These are phyloP conservation scores for Phallusia fumigata DNA, from an alignment of 23 tunicate species.

Conservation along the genomic window DNA sequence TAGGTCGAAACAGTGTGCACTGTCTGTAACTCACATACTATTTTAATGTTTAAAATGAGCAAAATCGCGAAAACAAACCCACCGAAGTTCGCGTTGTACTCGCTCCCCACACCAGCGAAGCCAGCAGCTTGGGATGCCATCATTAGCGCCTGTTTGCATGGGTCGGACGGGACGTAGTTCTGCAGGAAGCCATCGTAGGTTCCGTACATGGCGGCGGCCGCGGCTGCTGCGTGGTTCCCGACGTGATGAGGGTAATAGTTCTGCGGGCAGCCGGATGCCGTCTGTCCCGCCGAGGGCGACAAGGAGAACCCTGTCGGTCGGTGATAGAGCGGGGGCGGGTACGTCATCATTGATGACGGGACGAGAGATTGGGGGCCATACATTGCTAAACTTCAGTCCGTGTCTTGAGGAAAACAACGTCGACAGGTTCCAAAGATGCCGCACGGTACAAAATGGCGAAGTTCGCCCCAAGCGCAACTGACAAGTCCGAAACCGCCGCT, in stretches of 20 bases:
- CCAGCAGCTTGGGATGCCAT: constrained; percentile 99
- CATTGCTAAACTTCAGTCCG: constrained; percentile 23
- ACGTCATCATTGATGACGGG: constrained; percentile 91
- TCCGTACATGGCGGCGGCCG: constrained; percentile 79
- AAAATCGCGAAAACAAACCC: constrained; percentile 13
- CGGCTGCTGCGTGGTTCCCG: constrained; percentile 47
- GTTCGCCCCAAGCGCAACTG: too few relatives aligned
- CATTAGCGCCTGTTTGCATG: constrained; percentile 96
- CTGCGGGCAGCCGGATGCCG: constrained; percentile 80
- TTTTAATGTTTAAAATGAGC: too few relatives aligned
- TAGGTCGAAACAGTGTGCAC: too few relatives aligned
- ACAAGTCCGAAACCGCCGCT: too few relatives aligned
- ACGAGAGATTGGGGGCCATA: constrained; percentile 89
- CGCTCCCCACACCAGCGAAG: constrained; percentile 85
- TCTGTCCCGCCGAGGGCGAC: constrained; percentile 75
- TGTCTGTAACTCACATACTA: too few relatives aligned
- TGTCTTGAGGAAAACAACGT: too few relatives aligned
- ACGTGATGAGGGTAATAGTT: constrained; percentile 83
- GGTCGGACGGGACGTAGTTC: constrained; percentile 77
- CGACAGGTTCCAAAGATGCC: too few relatives aligned
- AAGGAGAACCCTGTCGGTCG: constrained; percentile 72
- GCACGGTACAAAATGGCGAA: background rate
- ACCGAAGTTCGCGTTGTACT: constrained; percentile 80
- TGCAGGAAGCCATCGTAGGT: constrained; percentile 81
- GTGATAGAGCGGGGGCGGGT: constrained; percentile 82